phyloP scores from a whole-genome alignment of 2,888 invertebrate genomes.

The Drosophila phalerata region DNA sequence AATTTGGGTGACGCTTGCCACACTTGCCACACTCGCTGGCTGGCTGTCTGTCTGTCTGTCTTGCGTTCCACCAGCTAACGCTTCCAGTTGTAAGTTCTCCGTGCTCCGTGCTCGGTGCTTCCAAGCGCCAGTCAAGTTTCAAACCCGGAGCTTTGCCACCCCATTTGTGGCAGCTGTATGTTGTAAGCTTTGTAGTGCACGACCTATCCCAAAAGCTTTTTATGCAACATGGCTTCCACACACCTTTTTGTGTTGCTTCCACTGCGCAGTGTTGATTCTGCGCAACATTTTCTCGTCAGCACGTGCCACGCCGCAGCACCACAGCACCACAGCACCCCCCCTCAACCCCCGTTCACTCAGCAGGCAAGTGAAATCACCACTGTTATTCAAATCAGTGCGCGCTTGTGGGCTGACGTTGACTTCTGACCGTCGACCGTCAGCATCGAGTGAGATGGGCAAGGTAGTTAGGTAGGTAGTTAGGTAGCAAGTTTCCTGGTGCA shows the following conservation, averaged over 20 bases:
- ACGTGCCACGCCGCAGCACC: conserved; percentile 73
- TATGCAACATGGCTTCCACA: conserved; percentile 25
- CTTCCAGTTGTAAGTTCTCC: conserved; percentile 39
- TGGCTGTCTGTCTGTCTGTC: too few species aligned
- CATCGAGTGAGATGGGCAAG: background rate
- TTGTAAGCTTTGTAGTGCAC: conserved; percentile 24
- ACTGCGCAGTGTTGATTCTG: conserved; percentile 74
- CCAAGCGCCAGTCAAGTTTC: conserved; percentile 17
- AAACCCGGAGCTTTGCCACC: conserved; percentile 40
- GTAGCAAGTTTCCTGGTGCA: conserved; percentile 19
- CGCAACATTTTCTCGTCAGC: conserved; percentile 58
- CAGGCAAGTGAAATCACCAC: conserved; percentile 11
- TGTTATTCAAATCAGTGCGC: conserved; percentile 67
- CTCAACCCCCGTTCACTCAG: background rate
- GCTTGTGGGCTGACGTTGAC: conserved; percentile 52
- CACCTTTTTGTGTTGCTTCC: conserved; percentile 40
- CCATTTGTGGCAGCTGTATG: background rate
- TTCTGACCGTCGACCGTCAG: conserved; percentile 53
- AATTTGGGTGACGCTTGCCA: conserved; percentile 72
- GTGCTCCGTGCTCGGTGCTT: conserved; percentile 18
- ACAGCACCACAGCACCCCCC: conserved; percentile 29
- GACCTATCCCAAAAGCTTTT: conserved; percentile 72
- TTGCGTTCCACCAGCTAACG: conserved; percentile 41
- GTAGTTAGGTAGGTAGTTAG: background rate
- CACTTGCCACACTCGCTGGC: conserved; percentile 37